Conservation (phyloP, 2,797 vertebrate genomes). For the Coreius guichenoti region DNA sequence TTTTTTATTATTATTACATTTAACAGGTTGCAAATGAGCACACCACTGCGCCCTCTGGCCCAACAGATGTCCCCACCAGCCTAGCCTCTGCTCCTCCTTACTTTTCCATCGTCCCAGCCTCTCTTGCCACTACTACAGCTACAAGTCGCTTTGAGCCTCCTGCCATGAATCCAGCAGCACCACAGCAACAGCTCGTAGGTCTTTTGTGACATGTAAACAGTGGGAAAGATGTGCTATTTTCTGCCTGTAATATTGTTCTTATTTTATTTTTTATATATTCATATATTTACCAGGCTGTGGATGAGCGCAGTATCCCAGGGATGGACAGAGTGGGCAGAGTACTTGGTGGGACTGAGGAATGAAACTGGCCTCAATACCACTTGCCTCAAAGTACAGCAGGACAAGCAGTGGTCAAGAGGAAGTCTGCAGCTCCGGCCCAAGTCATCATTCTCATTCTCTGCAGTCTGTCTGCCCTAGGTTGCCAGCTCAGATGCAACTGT, state of each 20-base stretch:
- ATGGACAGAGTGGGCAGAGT: no score
- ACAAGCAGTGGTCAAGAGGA: no score
- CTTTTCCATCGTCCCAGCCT: not conserved
- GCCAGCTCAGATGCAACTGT: not conserved
- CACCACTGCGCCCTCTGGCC: not conserved
- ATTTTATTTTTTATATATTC: not conserved
- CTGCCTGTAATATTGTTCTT: not conserved
- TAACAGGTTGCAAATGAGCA: not conserved
- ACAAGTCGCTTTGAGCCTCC: not conserved
- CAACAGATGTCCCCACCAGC: not conserved
- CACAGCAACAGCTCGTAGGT: constrained; percentile 13
- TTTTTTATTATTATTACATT: not conserved
- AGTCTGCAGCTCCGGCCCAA: not conserved
- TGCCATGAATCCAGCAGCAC: not conserved
- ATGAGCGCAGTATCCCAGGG: no score
- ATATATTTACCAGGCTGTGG: no score
- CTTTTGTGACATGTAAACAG: not conserved
- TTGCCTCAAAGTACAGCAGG: constrained; percentile 6
- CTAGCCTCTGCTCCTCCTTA: not conserved
- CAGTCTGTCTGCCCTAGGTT: not conserved
- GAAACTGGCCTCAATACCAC: not conserved
- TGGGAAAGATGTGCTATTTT: not conserved
- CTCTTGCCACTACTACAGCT: not conserved
- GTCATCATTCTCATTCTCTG: not conserved
- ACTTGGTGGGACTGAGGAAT: no score